Percentiles rank a stretch among this genome's conserved stretches.
Conservation (phyloP, 2,797 vertebrate genomes). For the Lutjanus argentimaculatus region DNA sequence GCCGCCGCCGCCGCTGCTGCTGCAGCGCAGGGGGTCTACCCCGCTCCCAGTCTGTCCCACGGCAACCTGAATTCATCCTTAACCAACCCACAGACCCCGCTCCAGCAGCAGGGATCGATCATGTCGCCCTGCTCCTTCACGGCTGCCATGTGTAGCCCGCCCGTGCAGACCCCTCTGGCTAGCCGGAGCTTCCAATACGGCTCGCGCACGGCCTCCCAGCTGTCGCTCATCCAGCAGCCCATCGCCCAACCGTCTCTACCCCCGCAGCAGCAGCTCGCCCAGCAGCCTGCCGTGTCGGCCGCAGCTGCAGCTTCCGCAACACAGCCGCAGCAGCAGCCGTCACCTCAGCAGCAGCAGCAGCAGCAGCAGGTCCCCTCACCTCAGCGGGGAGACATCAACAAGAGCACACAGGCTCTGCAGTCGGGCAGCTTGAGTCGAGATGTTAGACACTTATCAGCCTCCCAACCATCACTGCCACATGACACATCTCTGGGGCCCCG, state of each 20-base stretch:
- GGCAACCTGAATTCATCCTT: conserved; percentile 91
- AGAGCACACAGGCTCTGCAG: conserved; percentile 94
- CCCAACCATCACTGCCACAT: conserved; percentile 97
- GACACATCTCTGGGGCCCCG: conserved; percentile 91
- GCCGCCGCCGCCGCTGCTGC: conserved; percentile 84
- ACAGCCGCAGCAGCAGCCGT: conserved; percentile 72
- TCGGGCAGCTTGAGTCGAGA: conserved; percentile 94
- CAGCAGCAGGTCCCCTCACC: conserved; percentile 87
- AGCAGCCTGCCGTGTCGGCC: conserved; percentile 62
- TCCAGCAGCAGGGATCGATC: conserved; percentile 88
- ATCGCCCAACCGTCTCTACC: conserved; percentile 73
- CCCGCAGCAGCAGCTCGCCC: conserved; percentile 69
- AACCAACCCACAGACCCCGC: conserved; percentile 87
- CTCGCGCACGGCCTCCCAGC: conserved; percentile 94
- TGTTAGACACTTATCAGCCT: conserved; percentile 95
- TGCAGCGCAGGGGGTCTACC: conserved; percentile 89
- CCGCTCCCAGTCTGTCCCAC: conserved; percentile 88
- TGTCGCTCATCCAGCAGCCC: conserved; percentile 92
- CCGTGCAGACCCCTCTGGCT: conserved; percentile 94
- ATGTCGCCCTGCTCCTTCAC: conserved; percentile 96
- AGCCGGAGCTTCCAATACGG: conserved; percentile 96
- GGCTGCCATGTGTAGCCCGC: conserved; percentile 92
- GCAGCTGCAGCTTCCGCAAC: conserved; percentile 55
- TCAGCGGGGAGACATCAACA: conserved; percentile 92
- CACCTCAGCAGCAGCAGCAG: conserved; percentile 79